Evolutionary conservation across 92 coral and sea anemone species (phyloP), one percentile per base, ranked within the genome.

Genomic region (Siderastrea siderea): DNA sequence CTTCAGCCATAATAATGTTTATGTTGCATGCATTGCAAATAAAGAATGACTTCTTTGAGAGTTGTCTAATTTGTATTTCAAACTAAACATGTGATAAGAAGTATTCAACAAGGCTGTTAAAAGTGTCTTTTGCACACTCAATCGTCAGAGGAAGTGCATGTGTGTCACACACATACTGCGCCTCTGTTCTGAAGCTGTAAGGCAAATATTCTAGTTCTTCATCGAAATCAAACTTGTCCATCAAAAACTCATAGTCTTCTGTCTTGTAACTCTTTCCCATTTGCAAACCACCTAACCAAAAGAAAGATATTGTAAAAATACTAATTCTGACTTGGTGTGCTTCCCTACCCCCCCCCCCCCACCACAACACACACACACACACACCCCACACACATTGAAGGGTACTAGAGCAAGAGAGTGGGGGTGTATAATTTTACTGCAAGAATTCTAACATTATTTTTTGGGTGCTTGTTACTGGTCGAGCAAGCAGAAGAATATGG

Each of bases 171-270:
- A 77, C 47, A 11, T 62, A 77, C 9, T 81, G 54, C 47, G 87
- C 87, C 47, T 83, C 87, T 57, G 71, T 80, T 78, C 45, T 57
- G 61, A 83, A 83, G 49, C 58, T 66, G 78, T 57, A n/a, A 17
- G 87, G 87, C 67, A 83, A 77, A 69, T 83, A 83, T 45, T 71
- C 57, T 10, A 71, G 87, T 51, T 71, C 79, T 19, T 83, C 78
- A 45, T 83, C 58, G 48, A 71, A 83, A 65, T 71, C 79, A 83
- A 71, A 83, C 79, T 83, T 83, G 70, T 83, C 58, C 16, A 71
- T 83, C 16, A 83, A 57, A 68, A 69, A 83, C 57, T 53, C 87
- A 13, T 58, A 65, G 76, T 83, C 79, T 16, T 71, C 71, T 16
- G 4, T 15, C 44, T 46, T 44, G 19, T 71, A 65, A 68, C 71